These are phyloP conservation scores for Thripadectes ignobilis DNA, from an alignment of 2,797 vertebrate genomes.

Conservation along the genomic window DNA sequence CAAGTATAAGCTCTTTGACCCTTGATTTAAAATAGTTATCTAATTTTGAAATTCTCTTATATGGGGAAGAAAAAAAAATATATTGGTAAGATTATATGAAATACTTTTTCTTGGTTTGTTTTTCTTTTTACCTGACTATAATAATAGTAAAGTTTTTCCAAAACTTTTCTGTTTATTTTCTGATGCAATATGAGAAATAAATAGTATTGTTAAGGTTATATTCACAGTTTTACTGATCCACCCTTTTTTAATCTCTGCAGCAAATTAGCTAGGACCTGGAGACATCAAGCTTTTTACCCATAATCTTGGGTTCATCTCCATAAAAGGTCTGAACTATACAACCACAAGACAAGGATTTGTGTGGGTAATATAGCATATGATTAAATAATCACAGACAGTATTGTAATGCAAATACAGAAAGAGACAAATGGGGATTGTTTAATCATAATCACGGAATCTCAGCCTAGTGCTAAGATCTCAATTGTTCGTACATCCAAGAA, in stretches of 20 bases:
- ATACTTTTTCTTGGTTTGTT: not conserved
- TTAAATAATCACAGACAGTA: conserved; percentile 38
- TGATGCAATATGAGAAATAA: not conserved
- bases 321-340: not conserved
- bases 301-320: not conserved
- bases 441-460: not conserved
- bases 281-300: not conserved
- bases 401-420: conserved; percentile 19
- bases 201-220: not conserved
- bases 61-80: not conserved
- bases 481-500: not conserved
- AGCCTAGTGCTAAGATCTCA: not conserved
- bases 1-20: not conserved
- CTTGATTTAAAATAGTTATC: not conserved
- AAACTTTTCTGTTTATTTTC: not conserved
- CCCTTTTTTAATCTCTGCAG: not conserved
- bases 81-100: not conserved
- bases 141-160: not conserved
- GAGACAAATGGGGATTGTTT: not conserved
- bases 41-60: not conserved
- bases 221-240: not conserved
- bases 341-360: not conserved
- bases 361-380: not conserved
- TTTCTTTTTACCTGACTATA: not conserved
- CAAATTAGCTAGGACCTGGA: not conserved